These are phyloP conservation scores for Sphaerophoria taeniata DNA, from an alignment of 2,888 invertebrate genomes.

Conservation along the genomic window DNA sequence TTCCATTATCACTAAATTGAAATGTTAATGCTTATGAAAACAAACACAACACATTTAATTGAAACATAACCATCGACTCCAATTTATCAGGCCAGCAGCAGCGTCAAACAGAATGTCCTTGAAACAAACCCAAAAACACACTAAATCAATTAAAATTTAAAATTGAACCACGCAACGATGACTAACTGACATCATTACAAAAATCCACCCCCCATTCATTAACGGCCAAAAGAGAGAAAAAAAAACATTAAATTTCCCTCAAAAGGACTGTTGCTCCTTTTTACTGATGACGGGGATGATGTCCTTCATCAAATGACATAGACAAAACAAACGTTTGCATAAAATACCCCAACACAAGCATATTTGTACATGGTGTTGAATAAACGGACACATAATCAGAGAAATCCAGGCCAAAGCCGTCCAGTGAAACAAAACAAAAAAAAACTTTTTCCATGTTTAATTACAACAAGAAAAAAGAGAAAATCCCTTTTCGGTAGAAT, in stretches of 20 bases:
- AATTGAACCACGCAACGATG: not conserved
- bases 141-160: not conserved
- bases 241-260: slow-evolving; percentile 12
- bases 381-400: no score
- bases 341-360: no score
- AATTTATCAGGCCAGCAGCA: not conserved
- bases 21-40: no score
- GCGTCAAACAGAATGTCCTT: not conserved
- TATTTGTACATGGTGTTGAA: no score
- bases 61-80: not conserved
- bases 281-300: not conserved
- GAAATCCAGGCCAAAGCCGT: no score
- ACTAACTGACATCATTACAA: not conserved
- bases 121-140: not conserved
- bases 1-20: no score
- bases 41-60: no score
- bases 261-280: slow-evolving; percentile 8
- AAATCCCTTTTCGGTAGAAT: slow-evolving; percentile 12
- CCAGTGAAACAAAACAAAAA: no score
- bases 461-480: not conserved
- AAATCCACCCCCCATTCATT: not conserved
- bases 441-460: no score
- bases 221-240: not conserved
- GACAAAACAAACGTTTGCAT: not conserved
- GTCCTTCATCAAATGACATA: not conserved